Base-by-base conservation (phyloP, 1,140 invertebrate genomes). In the Oedothorax gibbosus region DNA sequence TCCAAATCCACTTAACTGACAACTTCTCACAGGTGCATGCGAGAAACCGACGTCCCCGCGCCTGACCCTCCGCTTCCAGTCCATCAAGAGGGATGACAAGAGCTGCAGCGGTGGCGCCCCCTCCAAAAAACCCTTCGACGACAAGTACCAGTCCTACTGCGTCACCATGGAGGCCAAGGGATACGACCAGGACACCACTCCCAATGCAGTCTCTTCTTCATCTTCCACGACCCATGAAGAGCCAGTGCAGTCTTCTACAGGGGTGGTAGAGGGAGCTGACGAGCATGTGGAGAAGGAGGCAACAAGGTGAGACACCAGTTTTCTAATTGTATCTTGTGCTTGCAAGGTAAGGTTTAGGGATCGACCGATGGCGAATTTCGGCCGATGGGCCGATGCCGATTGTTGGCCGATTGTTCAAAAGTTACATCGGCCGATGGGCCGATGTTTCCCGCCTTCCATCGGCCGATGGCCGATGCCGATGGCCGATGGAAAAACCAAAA, bases 31-130 rank as follows among this genome's bases (percentile, higher is more conserved):
- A 83, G 80, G 81, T 80, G 76, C 77, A 90, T 35, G 35, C 35
- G 86, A 91, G 78, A 91, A 91, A 90, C 90, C 90, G 85, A 89
- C 90, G 85, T 93, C 92, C 79, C 92, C 92, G 53, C 90, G 92
- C 81, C 91, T 93, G 76, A 92, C 92, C 87, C 89, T 93, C 68
- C 91, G 92, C 87, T 90, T 93, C 84, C 92, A 93, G 87, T 91
- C 92, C 81, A 90, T 92, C 78, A 92, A 89, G 87, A 89, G 88
- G 72, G 88, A 89, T 87, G 88, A 89, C 53, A 89, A 90, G 76
- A 79, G 35, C 51, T 65, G 68, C 60, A 84, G 81, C 64, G 68
- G 81, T 75, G 81, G 60, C 77, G 65, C 21, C 12, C n/a, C 64
- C 18, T 50, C 21, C 53, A 35, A 35, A 5, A 87, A 85, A 75